These are phyloP conservation scores for Arothron firmamentum DNA, from an alignment of 2,113 vertebrate species.

Conservation along the genomic window DNA sequence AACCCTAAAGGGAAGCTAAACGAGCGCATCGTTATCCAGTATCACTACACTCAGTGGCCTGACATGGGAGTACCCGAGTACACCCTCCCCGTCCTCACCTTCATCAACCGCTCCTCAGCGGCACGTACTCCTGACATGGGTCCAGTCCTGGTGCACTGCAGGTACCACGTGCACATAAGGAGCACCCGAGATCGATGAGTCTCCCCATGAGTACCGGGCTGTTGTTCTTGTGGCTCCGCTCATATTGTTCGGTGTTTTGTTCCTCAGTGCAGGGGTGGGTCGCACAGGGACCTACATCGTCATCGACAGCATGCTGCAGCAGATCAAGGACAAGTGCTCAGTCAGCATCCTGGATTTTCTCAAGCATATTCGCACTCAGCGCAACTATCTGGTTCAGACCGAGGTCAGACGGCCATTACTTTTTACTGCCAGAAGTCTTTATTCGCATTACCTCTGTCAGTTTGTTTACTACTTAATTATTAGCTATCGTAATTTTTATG, in stretches of 20 bases:
- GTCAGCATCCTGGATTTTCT: constrained; percentile 98
- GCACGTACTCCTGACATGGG: constrained; percentile 83
- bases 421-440: no score
- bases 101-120: constrained; percentile 90
- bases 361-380: constrained; percentile 99
- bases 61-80: constrained; percentile 99
- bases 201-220: not conserved
- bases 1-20: constrained; percentile 89
- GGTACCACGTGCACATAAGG: constrained; percentile 68
- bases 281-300: constrained; percentile 98
- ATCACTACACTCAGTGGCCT: constrained; percentile 98
- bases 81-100: constrained; percentile 93
- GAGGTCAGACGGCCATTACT: constrained; percentile 79
- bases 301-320: constrained; percentile 98
- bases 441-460: no score
- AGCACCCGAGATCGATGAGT: constrained; percentile 15
- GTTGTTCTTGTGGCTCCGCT: constrained; percentile 31
- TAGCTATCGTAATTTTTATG: no score
- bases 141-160: constrained; percentile 96
- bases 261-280: constrained; percentile 89
- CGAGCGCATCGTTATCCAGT: constrained; percentile 88
- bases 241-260: constrained; percentile 29
- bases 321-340: constrained; percentile 98
- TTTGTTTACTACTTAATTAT: no score
- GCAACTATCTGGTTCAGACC: constrained; percentile 99